Evolutionary conservation across 2,113 vertebrate genomes (phyloP), one percentile per base, ranked within the genome.

Genomic region (Cacatua alba): DNA sequence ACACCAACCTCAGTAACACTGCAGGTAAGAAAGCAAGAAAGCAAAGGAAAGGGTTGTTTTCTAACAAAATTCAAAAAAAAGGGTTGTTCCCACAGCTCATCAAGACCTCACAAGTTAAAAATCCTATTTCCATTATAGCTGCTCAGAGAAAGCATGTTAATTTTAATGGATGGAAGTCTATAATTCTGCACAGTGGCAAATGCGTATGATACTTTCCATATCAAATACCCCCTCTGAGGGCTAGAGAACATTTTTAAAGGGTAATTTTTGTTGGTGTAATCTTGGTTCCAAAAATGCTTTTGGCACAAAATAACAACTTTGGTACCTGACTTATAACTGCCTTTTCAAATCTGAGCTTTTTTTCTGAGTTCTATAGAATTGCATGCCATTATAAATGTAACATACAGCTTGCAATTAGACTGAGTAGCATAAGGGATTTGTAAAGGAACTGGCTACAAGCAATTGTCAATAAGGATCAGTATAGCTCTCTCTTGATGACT

Each of bases 11-110:
- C 96, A 3, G 78, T 96, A 76, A 97, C 65, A 0, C 21, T 98
- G 51, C 98, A 98, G 97, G 98, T 98, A 88, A 95, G 95, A 44
- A 44, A n/a, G 11, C 0, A 0, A 78, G 24, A 48, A 18, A 55
- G 17, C 16, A 59, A 35, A 68, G 33, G 5, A 26, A 62, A 81
- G 10, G 6, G 3, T 68, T 41, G 1, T 65, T 81, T 71, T 55
- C 60, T n/a, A 67, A 18, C 17, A 29, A 21, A 78, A 26, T 20
- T 10, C 13, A 52, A 51, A 23, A 4, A 62, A 68, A 86, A 29
- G 3, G 8, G 13, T 4, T 77, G 28, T 53, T 82, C 37, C 35
- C 59, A 46, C 8, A 43, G 49, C 43, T 94, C 37, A 8, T 33
- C 4, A 5, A 71, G 48, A 43, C 28, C 31, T 51, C 11, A 8